Evolutionary conservation across 2,888 invertebrate species (phyloP).

Genomic region (Hofmannophila pseudospretella): DNA sequence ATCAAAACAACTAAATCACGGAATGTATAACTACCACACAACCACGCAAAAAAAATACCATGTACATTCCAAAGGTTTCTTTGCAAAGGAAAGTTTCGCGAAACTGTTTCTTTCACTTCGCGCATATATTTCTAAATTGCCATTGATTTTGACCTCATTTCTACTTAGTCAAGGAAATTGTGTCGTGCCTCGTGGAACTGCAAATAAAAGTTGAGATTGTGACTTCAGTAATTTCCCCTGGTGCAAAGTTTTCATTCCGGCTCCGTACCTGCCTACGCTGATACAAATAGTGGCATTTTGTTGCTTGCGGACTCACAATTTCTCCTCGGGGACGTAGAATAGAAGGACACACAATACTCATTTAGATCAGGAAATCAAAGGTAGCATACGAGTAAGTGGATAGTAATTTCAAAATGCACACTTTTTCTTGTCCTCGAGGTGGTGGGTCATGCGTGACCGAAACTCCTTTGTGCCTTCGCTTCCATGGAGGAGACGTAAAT

Average conservation of each 20-base stretch:
- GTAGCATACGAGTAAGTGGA: too few relatives aligned
- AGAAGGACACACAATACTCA: too few relatives aligned
- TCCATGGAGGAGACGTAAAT: too few relatives aligned
- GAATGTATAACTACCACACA: too few relatives aligned
- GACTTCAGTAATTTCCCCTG: conserved; percentile 50
- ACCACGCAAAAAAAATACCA: too few relatives aligned
- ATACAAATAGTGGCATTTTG: conserved; percentile 1
- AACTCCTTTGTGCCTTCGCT: too few relatives aligned
- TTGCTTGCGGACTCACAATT: conserved; percentile 2
- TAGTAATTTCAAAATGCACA: too few relatives aligned
- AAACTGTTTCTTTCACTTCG: neutral
- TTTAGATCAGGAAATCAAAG: too few relatives aligned
- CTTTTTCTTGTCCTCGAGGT: too few relatives aligned
- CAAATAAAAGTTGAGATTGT: conserved; percentile 37
- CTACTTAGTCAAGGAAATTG: conserved; percentile 28
- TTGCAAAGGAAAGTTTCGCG: neutral
- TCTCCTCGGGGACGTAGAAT: conserved; percentile 1
- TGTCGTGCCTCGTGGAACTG: conserved; percentile 16
- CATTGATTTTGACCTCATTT: conserved; percentile 8
- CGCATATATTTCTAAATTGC: neutral
- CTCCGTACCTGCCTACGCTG: conserved; percentile 6
- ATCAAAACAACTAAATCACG: too few relatives aligned
- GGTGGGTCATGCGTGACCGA: too few relatives aligned
- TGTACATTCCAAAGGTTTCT: neutral
- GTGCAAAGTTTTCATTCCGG: conserved; percentile 39